These are phyloP conservation scores for Vireo altiloquus DNA, from an alignment of 2,113 vertebrate species.

Conservation along the genomic window DNA sequence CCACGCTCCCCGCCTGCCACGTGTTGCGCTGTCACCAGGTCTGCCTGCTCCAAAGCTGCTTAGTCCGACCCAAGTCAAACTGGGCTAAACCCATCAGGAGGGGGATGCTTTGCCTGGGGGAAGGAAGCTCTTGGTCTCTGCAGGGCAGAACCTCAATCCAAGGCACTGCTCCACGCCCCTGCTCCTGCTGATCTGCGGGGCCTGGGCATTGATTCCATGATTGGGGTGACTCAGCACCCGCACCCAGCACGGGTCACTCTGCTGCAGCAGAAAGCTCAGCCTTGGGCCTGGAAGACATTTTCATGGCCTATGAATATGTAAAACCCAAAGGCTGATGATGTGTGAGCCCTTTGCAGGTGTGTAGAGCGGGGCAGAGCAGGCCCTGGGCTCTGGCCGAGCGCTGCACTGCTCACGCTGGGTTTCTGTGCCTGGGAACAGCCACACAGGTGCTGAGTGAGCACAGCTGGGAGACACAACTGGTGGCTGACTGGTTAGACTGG, in stretches of 20 bases:
- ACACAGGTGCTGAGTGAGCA: background rate
- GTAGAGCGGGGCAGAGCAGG: background rate
- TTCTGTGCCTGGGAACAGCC: background rate
- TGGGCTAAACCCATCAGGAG: background rate
- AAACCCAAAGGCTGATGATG: background rate
- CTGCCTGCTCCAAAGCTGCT: constrained; percentile 21
- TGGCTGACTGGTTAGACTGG: background rate
- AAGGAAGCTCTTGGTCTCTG: background rate
- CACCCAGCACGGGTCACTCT: background rate
- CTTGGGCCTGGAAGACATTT: background rate
- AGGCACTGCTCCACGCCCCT: rapidly evolving
- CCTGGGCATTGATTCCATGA: rapidly evolving
- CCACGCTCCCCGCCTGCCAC: background rate
- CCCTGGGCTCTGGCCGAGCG: rapidly evolving
- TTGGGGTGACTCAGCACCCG: rapidly evolving
- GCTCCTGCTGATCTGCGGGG: rapidly evolving
- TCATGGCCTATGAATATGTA: rapidly evolving
- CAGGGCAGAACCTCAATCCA: background rate
- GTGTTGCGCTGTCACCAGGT: background rate
- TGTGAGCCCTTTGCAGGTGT: rapidly evolving
- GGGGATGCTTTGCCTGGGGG: background rate
- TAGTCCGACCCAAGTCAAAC: background rate
- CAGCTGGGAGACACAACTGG: background rate
- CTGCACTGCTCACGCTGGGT: rapidly evolving
- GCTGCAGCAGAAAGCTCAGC: background rate